Conservation (phyloP, 2,797 vertebrate genomes). For the Catharus ustulatus region DNA sequence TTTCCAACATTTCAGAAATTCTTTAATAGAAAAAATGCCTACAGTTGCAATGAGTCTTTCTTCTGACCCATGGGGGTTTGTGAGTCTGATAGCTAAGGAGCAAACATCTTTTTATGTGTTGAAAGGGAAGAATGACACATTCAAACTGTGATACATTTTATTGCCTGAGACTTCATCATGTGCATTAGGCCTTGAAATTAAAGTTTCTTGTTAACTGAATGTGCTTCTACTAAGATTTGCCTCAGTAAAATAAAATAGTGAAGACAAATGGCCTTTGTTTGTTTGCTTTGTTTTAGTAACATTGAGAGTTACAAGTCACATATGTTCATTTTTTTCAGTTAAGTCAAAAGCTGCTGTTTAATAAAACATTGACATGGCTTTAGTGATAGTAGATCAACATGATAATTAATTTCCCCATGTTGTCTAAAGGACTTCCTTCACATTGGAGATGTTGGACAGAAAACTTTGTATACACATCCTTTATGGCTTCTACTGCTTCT, state of each 20-base stretch:
- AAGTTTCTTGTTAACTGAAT: slow-evolving; percentile 22
- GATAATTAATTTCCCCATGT: not conserved
- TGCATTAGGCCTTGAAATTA: slow-evolving; percentile 55
- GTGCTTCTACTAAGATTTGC: not conserved
- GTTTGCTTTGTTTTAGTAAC: not conserved
- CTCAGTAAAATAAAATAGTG: not conserved
- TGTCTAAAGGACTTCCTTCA: not conserved
- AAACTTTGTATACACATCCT: not conserved
- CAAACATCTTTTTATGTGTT: not conserved
- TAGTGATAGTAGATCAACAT: not conserved
- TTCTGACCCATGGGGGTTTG: not conserved
- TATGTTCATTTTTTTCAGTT: not conserved
- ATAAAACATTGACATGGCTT: not conserved
- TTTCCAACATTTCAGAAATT: slow-evolving; percentile 15
- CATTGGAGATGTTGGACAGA: not conserved
- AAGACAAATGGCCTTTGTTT: not conserved
- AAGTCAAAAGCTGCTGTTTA: not conserved
- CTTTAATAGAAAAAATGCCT: not conserved
- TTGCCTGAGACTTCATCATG: not conserved
- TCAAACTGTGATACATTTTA: not conserved
- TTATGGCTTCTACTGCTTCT: not conserved
- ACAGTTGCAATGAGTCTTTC: not conserved
- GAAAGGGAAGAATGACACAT: not conserved
- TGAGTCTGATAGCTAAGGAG: not conserved
- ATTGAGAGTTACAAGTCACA: not conserved